A percentile compares a stretch with the other conserved stretches of the same genome.
phyloP scores from a whole-genome alignment of 2,888 invertebrate species.

The Desoria tigrina region DNA sequence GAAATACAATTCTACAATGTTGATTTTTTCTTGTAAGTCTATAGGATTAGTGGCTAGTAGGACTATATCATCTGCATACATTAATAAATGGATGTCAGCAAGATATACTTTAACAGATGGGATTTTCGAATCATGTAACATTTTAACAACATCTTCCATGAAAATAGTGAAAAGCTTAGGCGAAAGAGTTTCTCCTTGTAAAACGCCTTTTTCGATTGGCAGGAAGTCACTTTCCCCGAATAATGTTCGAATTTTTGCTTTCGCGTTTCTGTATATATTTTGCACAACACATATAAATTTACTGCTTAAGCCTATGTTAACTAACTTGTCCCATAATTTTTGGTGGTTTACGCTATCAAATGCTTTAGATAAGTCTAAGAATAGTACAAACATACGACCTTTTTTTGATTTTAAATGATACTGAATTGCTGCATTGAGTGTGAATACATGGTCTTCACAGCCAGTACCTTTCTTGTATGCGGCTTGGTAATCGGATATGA shows the following conservation, averaged over 20 bases:
- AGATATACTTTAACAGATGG: neutral
- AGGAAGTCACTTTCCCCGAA: slow-evolving; percentile 14
- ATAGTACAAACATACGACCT: slow-evolving; percentile 13
- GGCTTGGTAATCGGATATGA: slow-evolving; percentile 18
- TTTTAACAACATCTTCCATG: slow-evolving; percentile 18
- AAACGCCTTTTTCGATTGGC: neutral
- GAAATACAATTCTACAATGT: neutral
- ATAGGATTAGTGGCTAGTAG: slow-evolving; percentile 13
- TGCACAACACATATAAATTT: slow-evolving; percentile 21
- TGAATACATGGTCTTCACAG: slow-evolving; percentile 25
- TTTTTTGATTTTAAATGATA: slow-evolving; percentile 5
- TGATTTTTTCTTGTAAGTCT: slow-evolving; percentile 20
- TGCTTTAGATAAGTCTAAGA: slow-evolving; percentile 20
- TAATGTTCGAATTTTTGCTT: slow-evolving; percentile 11
- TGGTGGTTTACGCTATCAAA: slow-evolving; percentile 23
- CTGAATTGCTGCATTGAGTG: slow-evolving; percentile 14
- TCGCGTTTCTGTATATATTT: slow-evolving; percentile 12
- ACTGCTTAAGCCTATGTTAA: slow-evolving; percentile 17
- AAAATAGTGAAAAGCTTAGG: slow-evolving; percentile 22
- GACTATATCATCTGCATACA: slow-evolving; percentile 24
- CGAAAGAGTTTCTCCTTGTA: slow-evolving; percentile 20
- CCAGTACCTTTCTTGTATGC: slow-evolving; percentile 27
- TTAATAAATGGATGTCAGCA: neutral
- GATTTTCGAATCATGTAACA: neutral
- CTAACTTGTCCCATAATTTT: slow-evolving; percentile 25